Evolutionary conservation across 2,797 vertebrate species (phyloP).

Genomic region (Acanthornis magna): DNA sequence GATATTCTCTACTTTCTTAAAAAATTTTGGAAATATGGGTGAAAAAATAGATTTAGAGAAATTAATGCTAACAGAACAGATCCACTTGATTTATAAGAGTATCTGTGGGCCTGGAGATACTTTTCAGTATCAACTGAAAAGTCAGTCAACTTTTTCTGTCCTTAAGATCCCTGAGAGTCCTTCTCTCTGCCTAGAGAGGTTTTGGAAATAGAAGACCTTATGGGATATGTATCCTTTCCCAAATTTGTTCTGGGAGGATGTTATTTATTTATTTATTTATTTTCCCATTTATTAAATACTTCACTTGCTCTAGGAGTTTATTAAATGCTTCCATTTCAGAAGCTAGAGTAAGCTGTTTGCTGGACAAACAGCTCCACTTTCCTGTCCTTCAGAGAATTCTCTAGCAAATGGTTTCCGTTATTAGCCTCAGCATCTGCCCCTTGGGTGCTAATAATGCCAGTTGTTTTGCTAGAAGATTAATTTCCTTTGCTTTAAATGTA

Average conservation of each 20-base stretch:
- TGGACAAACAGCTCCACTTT: neutral
- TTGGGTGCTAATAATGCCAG: conserved; percentile 63
- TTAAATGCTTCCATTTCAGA: conserved; percentile 43
- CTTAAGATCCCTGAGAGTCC: neutral
- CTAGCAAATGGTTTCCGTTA: conserved; percentile 47
- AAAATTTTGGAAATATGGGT: neutral
- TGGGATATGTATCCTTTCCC: neutral
- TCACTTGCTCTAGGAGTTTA: conserved; percentile 23
- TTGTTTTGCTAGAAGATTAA: conserved; percentile 63
- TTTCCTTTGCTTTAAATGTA: conserved; percentile 61
- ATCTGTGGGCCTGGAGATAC: neutral
- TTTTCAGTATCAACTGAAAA: too few species aligned
- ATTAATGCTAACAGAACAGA: neutral
- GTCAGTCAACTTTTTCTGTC: neutral
- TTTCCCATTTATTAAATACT: conserved; percentile 31
- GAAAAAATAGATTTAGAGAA: neutral
- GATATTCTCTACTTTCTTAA: neutral
- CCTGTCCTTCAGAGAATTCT: conserved; percentile 41
- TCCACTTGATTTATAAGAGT: neutral
- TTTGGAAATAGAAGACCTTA: neutral
- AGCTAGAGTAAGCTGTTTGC: neutral
- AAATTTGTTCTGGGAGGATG: neutral
- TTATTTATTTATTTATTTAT: conserved; percentile 50
- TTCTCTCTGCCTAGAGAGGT: neutral
- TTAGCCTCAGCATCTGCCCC: conserved; percentile 46